Conservation (phyloP, 2,888 invertebrate species). For the Coronaproctus castanopsis region DNA sequence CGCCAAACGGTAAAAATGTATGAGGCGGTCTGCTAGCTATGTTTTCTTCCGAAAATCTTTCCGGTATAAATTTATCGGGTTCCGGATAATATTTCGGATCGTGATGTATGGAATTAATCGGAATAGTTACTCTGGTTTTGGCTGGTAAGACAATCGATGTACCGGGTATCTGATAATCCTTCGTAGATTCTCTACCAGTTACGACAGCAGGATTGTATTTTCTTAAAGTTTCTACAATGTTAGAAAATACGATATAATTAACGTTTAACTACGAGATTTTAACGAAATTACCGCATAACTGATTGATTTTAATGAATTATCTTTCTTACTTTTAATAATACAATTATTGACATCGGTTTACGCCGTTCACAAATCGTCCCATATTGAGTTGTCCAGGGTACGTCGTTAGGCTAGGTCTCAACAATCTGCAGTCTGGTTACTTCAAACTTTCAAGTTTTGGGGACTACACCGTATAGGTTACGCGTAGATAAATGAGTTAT, state of each 20-base stretch:
- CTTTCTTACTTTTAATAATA: too few species aligned
- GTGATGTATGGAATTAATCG: constrained; percentile 34
- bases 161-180: constrained; percentile 31
- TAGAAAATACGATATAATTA: not conserved
- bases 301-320: too few species aligned
- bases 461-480: too few species aligned
- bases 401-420: too few species aligned
- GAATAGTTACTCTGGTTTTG: constrained; percentile 33
- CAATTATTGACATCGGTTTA: too few species aligned
- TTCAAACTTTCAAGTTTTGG: too few species aligned
- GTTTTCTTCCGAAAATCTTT: constrained; percentile 33
- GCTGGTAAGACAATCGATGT: constrained; percentile 31
- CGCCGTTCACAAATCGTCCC: too few species aligned
- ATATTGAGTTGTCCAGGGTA: too few species aligned
- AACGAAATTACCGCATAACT: too few species aligned
- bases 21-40: constrained; percentile 32
- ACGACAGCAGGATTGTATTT: constrained; percentile 36
- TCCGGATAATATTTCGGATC: constrained; percentile 36
- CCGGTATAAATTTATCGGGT: constrained; percentile 36
- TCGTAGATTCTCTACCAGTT: constrained; percentile 32
- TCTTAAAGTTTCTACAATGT: constrained; percentile 32
- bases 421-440: too few species aligned
- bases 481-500: too few species aligned
- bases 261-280: not conserved
- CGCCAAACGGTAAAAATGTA: constrained; percentile 28